Evolutionary conservation across 1,140 invertebrate genomes (phyloP).

Genomic region (Yoshiicerus persimilis): DNA sequence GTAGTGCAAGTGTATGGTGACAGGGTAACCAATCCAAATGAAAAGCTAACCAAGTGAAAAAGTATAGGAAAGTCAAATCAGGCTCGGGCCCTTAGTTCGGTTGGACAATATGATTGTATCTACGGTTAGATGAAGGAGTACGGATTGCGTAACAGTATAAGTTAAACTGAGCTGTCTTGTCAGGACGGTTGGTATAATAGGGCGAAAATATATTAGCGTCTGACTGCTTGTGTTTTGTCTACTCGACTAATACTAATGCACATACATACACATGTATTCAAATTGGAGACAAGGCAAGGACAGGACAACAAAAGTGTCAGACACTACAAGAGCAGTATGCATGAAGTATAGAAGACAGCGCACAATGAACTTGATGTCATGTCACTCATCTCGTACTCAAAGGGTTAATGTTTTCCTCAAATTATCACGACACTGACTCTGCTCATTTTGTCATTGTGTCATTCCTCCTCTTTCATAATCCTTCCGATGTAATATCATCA

Average conservation of each 20-base stretch:
- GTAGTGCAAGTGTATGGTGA: not conserved
- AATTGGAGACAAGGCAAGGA: not conserved
- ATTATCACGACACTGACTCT: conserved; percentile 27
- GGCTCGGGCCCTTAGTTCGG: not conserved
- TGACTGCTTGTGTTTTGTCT: not conserved
- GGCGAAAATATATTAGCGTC: not conserved
- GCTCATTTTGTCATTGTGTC: conserved; percentile 29
- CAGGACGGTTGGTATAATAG: not conserved
- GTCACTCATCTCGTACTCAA: conserved; percentile 15
- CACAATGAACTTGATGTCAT: conserved; percentile 21
- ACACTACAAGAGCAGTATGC: not conserved
- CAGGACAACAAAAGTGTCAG: not conserved
- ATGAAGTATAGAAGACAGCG: not conserved
- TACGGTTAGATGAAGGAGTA: not conserved
- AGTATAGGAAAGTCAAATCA: not conserved
- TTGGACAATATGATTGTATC: not conserved
- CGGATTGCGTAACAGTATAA: not conserved
- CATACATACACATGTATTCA: not conserved
- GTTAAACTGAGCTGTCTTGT: not conserved
- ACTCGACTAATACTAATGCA: not conserved
- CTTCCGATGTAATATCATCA: not conserved
- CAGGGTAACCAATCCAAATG: not conserved
- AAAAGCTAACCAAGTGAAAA: not conserved
- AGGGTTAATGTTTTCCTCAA: conserved; percentile 38
- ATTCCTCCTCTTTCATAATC: not conserved